Conservation (phyloP, 2,888 invertebrate genomes). For the Serrognathus titanus region DNA sequence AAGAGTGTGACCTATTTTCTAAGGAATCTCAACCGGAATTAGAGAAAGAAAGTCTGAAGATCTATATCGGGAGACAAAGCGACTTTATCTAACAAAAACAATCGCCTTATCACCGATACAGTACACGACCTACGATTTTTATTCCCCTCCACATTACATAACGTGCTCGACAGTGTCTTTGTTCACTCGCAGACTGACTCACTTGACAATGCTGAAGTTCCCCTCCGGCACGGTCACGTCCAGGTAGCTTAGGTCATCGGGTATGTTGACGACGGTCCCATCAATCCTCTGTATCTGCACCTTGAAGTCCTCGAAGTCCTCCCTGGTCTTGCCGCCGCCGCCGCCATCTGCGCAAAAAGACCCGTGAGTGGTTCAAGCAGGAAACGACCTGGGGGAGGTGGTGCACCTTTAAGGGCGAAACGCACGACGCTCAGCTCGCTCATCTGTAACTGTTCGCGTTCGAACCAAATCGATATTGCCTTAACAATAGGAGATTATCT, state of each 20-base stretch:
- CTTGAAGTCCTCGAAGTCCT: conserved; percentile 38
- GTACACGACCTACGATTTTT: too few species aligned
- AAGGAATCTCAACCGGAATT: too few species aligned
- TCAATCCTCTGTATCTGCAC: conserved; percentile 42
- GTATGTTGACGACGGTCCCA: conserved; percentile 39
- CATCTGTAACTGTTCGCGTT: too few species aligned
- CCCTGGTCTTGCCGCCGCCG: conserved; percentile 21
- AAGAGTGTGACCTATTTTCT: too few species aligned
- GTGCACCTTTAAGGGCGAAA: conserved; percentile 34
- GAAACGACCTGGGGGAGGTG: background rate
- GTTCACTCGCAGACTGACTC: conserved; percentile 20
- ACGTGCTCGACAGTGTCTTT: too few species aligned
- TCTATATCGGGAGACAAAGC: too few species aligned
- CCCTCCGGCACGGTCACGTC: conserved; percentile 44
- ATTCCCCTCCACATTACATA: too few species aligned
- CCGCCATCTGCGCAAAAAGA: background rate
- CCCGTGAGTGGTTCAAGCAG: background rate
- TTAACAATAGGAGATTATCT: too few species aligned
- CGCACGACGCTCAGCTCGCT: conserved; percentile 30
- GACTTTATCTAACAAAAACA: too few species aligned
- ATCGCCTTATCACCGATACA: too few species aligned
- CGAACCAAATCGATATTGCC: too few species aligned
- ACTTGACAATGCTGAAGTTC: conserved; percentile 41
- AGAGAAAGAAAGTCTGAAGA: too few species aligned
- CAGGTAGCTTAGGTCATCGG: conserved; percentile 36